These are phyloP conservation scores for Nomada lathburiana DNA, from an alignment of 2,888 invertebrate genomes.

Conservation along the genomic window DNA sequence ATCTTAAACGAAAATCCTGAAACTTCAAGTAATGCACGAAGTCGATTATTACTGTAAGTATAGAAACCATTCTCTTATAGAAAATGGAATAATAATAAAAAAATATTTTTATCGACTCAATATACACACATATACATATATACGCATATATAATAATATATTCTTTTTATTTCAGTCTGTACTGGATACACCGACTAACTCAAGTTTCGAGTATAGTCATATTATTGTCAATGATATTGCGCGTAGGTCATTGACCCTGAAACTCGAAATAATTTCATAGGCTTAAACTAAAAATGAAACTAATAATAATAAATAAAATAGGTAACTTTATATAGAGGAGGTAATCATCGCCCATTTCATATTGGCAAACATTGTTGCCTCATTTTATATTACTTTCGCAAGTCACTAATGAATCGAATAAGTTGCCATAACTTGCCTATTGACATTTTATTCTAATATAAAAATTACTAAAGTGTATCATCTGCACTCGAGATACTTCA, in stretches of 20 bases:
- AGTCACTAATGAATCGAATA: background rate
- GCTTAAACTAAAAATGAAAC: background rate
- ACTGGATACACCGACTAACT: conserved; percentile 88
- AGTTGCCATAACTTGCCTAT: conserved; percentile 17
- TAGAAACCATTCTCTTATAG: background rate
- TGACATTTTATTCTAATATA: conserved; percentile 2
- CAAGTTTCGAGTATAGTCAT: conserved; percentile 88
- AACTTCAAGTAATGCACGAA: conserved; percentile 88
- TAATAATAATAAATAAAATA: background rate
- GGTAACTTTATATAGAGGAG: background rate
- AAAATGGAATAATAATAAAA: background rate
- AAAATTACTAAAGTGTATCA: background rate
- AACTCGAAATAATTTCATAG: conserved; percentile 64
- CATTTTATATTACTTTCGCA: background rate
- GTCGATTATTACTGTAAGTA: conserved; percentile 88
- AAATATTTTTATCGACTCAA: too few relatives aligned
- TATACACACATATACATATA: background rate
- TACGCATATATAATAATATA: background rate
- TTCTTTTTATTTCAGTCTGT: conserved; percentile 86
- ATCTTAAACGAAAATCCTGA: conserved; percentile 91
- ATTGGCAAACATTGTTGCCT: background rate
- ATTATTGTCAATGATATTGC: conserved; percentile 84
- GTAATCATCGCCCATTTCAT: background rate
- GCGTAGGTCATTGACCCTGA: conserved; percentile 75
- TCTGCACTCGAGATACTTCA: conserved; percentile 3